Conservation (phyloP, 2,113 vertebrate genomes). For the Pollachius pollachius region DNA sequence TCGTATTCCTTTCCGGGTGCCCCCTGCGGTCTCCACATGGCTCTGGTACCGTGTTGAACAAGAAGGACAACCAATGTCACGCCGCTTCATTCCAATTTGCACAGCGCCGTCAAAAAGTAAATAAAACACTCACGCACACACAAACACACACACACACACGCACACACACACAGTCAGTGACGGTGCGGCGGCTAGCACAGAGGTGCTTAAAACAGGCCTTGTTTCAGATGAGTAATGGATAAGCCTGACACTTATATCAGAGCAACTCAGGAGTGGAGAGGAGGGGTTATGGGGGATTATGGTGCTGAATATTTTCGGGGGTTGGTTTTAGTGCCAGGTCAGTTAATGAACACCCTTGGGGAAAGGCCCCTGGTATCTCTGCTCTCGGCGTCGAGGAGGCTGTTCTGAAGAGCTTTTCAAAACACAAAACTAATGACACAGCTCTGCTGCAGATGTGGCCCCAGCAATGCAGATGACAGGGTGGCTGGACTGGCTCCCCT, state of each 20-base stretch:
- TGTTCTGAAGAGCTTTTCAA: slow-evolving; percentile 18
- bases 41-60: slow-evolving; percentile 23
- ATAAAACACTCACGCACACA: slow-evolving; percentile 49
- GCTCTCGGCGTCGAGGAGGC: slow-evolving; percentile 6
- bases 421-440: slow-evolving; percentile 48
- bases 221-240: slow-evolving; percentile 59
- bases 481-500: not conserved
- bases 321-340: slow-evolving; percentile 41
- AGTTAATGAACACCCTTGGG: slow-evolving; percentile 50
- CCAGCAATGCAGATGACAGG: slow-evolving; percentile 26
- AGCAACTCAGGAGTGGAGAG: slow-evolving; percentile 5
- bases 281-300: slow-evolving; percentile 11
- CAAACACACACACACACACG: too few relatives aligned
- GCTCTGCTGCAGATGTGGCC: slow-evolving; percentile 24
- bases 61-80: slow-evolving; percentile 57
- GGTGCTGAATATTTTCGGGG: slow-evolving; percentile 34
- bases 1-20: not conserved
- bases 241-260: slow-evolving; percentile 46
- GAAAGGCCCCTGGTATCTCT: slow-evolving; percentile 20
- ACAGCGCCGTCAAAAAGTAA: slow-evolving; percentile 46
- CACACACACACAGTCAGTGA: not conserved
- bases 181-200: slow-evolving; percentile 15
- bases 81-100: slow-evolving; percentile 48
- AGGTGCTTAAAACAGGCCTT: slow-evolving; percentile 42
- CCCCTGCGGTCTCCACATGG: slow-evolving; percentile 25